Evolutionary conservation across 2,797 vertebrate genomes (phyloP).

Genomic region (Lepidocolaptes lacrymiger): DNA sequence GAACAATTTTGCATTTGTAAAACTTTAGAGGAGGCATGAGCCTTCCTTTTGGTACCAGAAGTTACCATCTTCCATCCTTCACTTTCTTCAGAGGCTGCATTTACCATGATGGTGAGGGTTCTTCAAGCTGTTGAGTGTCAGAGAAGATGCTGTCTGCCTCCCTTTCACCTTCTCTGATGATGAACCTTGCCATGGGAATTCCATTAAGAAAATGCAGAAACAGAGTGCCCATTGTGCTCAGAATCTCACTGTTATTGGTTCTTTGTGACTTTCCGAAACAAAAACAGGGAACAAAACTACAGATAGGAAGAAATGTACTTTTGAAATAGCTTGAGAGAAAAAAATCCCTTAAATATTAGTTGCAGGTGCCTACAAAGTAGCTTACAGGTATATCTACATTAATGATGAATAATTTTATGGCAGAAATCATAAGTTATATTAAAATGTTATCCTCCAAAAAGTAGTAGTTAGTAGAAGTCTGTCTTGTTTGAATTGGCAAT

Average conservation of each 20-base stretch:
- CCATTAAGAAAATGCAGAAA: neutral
- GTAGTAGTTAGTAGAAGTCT: neutral
- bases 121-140: neutral
- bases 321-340: neutral
- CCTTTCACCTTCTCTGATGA: neutral
- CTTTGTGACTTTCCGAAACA: neutral
- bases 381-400: neutral
- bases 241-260: neutral
- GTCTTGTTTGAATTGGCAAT: neutral
- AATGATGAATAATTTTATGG: neutral
- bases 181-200: neutral
- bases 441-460: neutral
- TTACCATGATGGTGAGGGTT: neutral
- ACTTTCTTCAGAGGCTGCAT: neutral
- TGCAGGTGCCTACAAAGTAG: neutral
- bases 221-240: neutral
- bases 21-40: neutral
- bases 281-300: neutral
- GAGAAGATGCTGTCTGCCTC: neutral
- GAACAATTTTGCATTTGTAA: neutral
- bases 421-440: neutral
- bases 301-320: neutral
- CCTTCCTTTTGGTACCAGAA: neutral
- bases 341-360: neutral
- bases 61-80: neutral